Percentiles rank a stretch among this genome's conserved stretches.
phyloP scores from a whole-genome alignment of 2,888 invertebrate species.

The Brachyopa scutellaris region DNA sequence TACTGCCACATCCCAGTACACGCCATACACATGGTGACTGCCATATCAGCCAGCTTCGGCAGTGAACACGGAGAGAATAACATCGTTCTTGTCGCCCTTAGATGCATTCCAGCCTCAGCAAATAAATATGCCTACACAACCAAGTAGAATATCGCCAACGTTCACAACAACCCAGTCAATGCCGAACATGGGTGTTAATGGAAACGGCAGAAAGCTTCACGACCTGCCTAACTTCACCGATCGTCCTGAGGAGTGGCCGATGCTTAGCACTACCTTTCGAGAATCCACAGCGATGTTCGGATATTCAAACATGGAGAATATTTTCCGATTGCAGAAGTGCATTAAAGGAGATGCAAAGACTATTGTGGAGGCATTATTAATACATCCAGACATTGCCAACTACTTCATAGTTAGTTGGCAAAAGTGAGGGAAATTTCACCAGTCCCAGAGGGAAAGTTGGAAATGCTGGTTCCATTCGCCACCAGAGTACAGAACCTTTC shows the following conservation, averaged over 20 bases:
- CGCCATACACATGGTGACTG: no score
- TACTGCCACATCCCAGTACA: no score
- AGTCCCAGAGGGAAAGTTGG: background rate
- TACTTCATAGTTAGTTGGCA: constrained; percentile 68
- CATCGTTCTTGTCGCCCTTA: no score
- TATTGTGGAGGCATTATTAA: constrained; percentile 64
- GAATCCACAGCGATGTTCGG: background rate
- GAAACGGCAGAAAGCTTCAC: background rate
- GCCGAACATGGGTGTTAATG: no score
- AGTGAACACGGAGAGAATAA: no score
- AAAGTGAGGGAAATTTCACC: background rate
- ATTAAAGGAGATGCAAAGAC: constrained; percentile 54
- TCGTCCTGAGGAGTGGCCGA: constrained; percentile 7
- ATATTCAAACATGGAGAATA: background rate
- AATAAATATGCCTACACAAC: no score
- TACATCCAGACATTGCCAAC: constrained; percentile 63
- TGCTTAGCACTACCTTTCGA: background rate
- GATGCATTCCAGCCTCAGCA: no score
- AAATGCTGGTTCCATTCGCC: background rate
- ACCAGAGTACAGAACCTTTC: background rate
- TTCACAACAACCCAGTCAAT: no score
- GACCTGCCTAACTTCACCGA: background rate
- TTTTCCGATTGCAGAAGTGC: constrained; percentile 48
- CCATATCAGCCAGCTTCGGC: no score
- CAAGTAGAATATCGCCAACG: no score